Conservation (phyloP, 2,888 invertebrate species). For the Bembecia ichneumoniformis region DNA sequence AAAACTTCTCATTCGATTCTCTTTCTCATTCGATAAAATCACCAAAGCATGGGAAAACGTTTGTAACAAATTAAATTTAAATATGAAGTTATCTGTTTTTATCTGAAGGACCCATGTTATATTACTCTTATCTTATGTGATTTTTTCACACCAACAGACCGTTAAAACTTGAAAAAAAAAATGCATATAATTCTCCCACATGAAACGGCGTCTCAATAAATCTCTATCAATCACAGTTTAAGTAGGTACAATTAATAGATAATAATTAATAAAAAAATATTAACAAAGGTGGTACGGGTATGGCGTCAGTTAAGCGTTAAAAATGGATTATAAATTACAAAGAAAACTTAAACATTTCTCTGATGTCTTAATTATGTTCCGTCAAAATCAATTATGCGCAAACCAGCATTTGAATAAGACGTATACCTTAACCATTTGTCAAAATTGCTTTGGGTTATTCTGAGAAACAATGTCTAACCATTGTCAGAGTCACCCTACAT, state of each 20-base stretch:
- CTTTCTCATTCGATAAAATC: too few relatives aligned
- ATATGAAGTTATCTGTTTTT: too few relatives aligned
- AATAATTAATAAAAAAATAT: constrained; percentile 17
- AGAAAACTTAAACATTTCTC: constrained; percentile 36
- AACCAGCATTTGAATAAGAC: constrained; percentile 55
- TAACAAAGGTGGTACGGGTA: constrained; percentile 32
- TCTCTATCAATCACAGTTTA: neutral
- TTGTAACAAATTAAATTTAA: too few relatives aligned
- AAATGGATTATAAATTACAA: constrained; percentile 42
- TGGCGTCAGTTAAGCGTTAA: constrained; percentile 39
- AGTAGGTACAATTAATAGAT: constrained; percentile 2
- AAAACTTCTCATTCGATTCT: too few relatives aligned
- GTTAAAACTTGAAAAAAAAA: too few relatives aligned
- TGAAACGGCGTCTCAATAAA: neutral
- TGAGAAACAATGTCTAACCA: constrained; percentile 1
- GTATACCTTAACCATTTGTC: constrained; percentile 43
- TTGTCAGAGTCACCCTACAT: constrained; percentile 5
- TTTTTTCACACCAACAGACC: too few relatives aligned
- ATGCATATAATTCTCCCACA: neutral
- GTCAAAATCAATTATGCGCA: constrained; percentile 64
- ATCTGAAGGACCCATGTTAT: too few relatives aligned
- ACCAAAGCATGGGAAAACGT: too few relatives aligned
- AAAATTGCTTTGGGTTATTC: constrained; percentile 21
- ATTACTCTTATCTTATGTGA: too few relatives aligned
- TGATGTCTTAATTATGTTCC: constrained; percentile 44